These are phyloP conservation scores for Eilema caniola DNA, from an alignment of 2,888 invertebrate species.

Conservation along the genomic window DNA sequence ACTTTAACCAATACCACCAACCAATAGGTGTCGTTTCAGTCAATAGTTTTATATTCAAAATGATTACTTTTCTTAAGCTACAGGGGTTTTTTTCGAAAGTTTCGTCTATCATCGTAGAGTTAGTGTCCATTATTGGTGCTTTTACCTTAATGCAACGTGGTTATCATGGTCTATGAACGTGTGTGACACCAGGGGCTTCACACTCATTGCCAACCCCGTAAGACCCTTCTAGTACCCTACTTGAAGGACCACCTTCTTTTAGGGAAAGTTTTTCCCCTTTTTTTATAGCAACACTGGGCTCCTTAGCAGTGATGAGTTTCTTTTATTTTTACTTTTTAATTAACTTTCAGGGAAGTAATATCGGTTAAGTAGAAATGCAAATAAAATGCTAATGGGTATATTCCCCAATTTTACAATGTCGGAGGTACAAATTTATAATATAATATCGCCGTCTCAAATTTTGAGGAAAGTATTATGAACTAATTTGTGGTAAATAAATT, in stretches of 20 bases:
- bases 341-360: neutral
- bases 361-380: slow-evolving; percentile 7
- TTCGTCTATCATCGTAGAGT: no score
- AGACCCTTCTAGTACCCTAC: neutral
- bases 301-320: neutral
- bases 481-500: slow-evolving; percentile 6
- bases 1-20: no score
- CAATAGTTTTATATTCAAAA: no score
- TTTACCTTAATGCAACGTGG: no score
- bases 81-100: no score
- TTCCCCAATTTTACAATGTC: slow-evolving; percentile 6
- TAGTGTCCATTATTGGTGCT: no score
- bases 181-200: no score
- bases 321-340: neutral
- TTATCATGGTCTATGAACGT: no score
- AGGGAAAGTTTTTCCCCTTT: neutral
- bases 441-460: neutral
- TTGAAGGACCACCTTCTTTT: no score
- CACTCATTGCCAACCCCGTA: no score
- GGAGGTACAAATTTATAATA: slow-evolving; percentile 7
- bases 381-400: slow-evolving; percentile 13
- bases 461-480: neutral
- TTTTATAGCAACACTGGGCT: neutral
- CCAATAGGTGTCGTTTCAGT: no score
- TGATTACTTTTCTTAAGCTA: no score